A percentile compares a stretch with the other conserved stretches of the same genome.
Conservation (phyloP, 2,113 vertebrate species). For the Protobothrops flavoviridis region DNA sequence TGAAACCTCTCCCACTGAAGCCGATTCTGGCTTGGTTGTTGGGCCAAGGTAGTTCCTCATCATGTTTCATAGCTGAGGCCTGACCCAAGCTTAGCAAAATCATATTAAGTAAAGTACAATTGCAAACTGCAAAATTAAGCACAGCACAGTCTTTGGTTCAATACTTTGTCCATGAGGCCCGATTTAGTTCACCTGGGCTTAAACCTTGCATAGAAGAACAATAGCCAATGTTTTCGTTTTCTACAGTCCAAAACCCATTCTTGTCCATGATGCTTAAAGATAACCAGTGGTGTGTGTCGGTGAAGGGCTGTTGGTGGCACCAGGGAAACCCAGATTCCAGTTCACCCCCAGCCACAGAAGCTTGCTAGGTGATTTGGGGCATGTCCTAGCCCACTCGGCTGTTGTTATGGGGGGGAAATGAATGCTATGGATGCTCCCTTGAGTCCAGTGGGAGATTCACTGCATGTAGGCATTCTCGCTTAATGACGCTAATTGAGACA, state of each 20-base stretch:
- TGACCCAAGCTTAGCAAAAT: no score
- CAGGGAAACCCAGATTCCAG: not conserved
- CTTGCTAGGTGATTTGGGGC: not conserved
- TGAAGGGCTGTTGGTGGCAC: not conserved
- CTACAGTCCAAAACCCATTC: not conserved
- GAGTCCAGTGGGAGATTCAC: not conserved
- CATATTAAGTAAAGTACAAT: no score
- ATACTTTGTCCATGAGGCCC: no score
- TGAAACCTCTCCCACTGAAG: not conserved
- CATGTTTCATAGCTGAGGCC: not conserved
- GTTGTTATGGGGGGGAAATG: not conserved
- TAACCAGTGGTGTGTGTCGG: not conserved
- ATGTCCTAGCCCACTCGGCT: not conserved
- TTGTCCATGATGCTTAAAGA: not conserved
- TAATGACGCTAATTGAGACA: not conserved
- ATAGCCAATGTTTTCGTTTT: no score
- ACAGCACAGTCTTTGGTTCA: no score
- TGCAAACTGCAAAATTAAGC: no score
- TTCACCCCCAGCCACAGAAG: not conserved
- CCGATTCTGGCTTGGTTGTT: not conserved
- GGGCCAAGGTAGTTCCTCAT: not conserved
- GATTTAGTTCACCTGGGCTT: no score
- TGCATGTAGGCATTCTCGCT: not conserved
- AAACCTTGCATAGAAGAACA: no score
- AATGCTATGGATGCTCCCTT: not conserved